Percentiles rank a stretch among this genome's conserved stretches.
Evolutionary conservation across 2,797 vertebrate genomes (phyloP).

Genomic region (Myotis planiceps): DNA sequence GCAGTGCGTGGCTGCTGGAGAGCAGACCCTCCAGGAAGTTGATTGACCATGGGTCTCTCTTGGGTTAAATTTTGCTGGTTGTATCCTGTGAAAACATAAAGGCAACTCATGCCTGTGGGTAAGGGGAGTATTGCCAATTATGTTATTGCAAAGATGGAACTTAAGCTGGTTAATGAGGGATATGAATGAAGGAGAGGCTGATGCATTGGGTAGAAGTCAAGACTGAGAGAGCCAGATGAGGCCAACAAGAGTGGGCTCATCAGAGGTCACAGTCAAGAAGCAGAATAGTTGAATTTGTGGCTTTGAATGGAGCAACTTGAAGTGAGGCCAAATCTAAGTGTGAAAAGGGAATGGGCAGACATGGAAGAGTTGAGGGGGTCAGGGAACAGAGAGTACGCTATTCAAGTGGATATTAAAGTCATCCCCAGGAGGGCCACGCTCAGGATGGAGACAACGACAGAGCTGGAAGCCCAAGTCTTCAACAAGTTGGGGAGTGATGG

Average conservation of each 20-base stretch:
- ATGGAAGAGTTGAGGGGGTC: not conserved
- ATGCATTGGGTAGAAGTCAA: not conserved
- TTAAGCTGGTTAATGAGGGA: not conserved
- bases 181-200: not conserved
- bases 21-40: not conserved
- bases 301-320: not conserved
- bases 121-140: not conserved
- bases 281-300: not conserved
- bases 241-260: not conserved
- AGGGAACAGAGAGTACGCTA: fast-evolving
- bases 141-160: not conserved
- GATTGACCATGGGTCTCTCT: not conserved
- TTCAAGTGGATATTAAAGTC: not conserved
- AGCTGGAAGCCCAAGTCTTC: not conserved
- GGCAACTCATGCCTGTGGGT: not conserved
- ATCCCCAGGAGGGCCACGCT: not conserved
- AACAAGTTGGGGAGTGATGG: not conserved
- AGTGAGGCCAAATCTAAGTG: not conserved
- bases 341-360: not conserved
- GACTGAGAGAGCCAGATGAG: not conserved
- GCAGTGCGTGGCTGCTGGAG: not conserved
- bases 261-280: not conserved
- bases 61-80: not conserved
- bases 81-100: not conserved
- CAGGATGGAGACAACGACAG: not conserved